Percentiles rank a stretch among this genome's conserved stretches.
phyloP scores from a whole-genome alignment of 2,797 vertebrate genomes.

The Microtus obscurus region DNA sequence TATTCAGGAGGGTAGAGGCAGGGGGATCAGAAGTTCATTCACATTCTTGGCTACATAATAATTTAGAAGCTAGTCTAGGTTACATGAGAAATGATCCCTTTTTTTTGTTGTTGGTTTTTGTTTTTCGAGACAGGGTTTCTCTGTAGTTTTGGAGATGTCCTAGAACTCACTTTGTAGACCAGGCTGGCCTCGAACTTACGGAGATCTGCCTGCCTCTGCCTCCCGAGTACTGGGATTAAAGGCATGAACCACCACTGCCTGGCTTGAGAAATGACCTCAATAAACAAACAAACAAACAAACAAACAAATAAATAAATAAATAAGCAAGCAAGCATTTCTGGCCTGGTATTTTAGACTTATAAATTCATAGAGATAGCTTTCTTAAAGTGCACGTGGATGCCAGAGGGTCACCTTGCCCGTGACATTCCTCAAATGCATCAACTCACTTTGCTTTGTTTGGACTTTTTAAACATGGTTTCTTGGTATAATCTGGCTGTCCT shows the following conservation, averaged over 20 bases:
- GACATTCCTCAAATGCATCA: neutral
- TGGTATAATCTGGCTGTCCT: neutral
- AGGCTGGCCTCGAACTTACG: too few relatives aligned
- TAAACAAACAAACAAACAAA: too few relatives aligned
- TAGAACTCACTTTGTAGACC: too few relatives aligned
- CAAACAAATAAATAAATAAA: too few relatives aligned
- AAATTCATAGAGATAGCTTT: neutral
- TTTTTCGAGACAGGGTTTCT: too few relatives aligned
- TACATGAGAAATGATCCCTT: neutral
- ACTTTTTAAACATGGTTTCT: neutral
- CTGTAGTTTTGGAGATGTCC: too few relatives aligned
- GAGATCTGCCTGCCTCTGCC: too few relatives aligned
- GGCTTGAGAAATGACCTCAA: too few relatives aligned
- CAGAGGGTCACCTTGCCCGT: neutral
- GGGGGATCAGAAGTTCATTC: neutral
- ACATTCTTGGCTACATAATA: neutral
- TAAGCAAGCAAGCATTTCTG: neutral
- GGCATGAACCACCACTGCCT: too few relatives aligned
- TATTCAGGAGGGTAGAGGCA: neutral
- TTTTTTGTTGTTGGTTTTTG: too few relatives aligned
- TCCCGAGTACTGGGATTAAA: too few relatives aligned
- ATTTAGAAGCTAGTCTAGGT: neutral
- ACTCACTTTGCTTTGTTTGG: neutral
- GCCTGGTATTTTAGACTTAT: neutral
- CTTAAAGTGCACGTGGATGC: too few relatives aligned